These are phyloP conservation scores for Caloenas nicobarica DNA, from an alignment of 2,113 vertebrate species.

Conservation along the genomic window DNA sequence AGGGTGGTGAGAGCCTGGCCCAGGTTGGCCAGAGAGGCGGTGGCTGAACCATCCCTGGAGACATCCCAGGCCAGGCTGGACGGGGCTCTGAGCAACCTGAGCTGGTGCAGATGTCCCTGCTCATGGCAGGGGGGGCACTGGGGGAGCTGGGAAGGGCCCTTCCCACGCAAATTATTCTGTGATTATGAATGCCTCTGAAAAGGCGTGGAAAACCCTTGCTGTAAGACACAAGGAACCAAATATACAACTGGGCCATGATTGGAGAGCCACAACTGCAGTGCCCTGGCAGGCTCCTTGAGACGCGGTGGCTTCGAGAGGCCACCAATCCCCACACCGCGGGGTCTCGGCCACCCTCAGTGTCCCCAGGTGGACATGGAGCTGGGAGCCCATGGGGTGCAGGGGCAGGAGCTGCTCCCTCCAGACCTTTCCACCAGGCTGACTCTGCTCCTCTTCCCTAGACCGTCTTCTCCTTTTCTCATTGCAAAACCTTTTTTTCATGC, in stretches of 20 bases:
- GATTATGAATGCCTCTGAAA: neutral
- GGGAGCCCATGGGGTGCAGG: accelerated
- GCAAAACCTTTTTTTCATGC: neutral
- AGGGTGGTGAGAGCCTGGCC: too few species aligned
- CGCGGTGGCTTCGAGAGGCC: neutral
- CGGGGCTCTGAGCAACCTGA: too few species aligned
- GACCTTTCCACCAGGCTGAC: neutral
- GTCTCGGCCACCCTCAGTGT: neutral
- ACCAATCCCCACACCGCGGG: accelerated
- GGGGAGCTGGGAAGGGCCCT: too few species aligned
- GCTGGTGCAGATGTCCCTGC: too few species aligned
- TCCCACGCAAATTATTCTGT: too few species aligned
- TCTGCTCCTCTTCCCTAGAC: neutral
- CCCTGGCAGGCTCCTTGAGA: neutral
- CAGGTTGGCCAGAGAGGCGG: too few species aligned
- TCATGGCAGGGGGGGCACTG: too few species aligned
- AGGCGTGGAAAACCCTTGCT: neutral
- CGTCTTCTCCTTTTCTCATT: neutral
- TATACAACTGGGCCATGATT: neutral
- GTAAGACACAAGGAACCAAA: neutral
- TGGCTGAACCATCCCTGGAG: too few species aligned
- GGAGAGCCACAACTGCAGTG: neutral
- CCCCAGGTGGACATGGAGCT: too few species aligned
- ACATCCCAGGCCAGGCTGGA: too few species aligned
- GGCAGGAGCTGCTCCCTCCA: neutral